Base-by-base conservation (phyloP, 2,797 vertebrate species). In the Danionella dracula region DNA sequence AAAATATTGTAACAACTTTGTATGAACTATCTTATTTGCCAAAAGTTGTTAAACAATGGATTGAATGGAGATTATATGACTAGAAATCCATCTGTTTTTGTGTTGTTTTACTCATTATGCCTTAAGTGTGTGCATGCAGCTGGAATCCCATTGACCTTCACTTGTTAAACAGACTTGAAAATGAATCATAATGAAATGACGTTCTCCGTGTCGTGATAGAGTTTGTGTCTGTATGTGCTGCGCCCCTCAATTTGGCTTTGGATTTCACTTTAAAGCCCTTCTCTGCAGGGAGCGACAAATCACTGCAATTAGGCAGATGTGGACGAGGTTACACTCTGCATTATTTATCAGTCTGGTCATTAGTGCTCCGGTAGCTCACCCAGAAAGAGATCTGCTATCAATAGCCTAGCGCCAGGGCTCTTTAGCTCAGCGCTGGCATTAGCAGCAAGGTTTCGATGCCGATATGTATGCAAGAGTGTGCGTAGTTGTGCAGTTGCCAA, bases 291-390 rank as follows among this genome's bases (percentile, higher is more conserved):
- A 75, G 81, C 78, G 79, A 73, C 77, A 81, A 86, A 85, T 84
- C 81, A 86, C 75, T 79, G 78, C 86, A 80, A 83, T 86, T 84
- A 84, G 84, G 78, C 79, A 75, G 79, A 82, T 82, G 68, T 68
- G 69, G 79, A 79, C 80, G 77, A 81, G 75, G 78, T 70, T 75
- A 70, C 70, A 75, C 73, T 72, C 79, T 82, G 66, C 75, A 82
- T 86, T 83, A 85, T 89, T 90, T 86, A 92, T 83, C 74, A 68
- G 20, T 61, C 54, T 53, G 77, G 66, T 86, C 83, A 79, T 88
- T 83, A 85, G 83, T 76, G 75, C 72, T 67, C 60, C 80, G 77
- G 78, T 72, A 78, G 83, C 74, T 73, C 78, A 78, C 75, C 79
- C 58, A 62, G 78, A 86, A 78, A 78, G 84, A 50, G 82, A 86